Evolutionary conservation across 1,140 invertebrate species (phyloP).

Genomic region (Uloborus diversus): DNA sequence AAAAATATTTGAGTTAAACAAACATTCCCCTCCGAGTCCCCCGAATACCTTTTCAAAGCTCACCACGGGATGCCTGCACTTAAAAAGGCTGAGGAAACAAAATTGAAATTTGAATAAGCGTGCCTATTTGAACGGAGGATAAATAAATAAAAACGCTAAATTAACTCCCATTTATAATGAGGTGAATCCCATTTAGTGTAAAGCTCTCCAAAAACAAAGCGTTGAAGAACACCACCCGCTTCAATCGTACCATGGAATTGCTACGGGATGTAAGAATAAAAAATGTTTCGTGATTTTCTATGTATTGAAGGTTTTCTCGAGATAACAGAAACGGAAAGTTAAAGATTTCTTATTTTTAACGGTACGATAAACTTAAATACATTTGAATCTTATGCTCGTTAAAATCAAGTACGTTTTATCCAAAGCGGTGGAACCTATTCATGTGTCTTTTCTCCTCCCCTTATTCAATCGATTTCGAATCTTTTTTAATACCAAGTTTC

Average conservation of each 20-base stretch:
- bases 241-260: neutral
- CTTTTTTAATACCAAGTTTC: neutral
- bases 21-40: slow-evolving; percentile 3
- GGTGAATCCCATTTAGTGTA: slow-evolving; percentile 34
- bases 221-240: neutral
- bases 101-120: slow-evolving; percentile 35
- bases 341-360: slow-evolving; percentile 56
- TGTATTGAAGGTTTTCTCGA: slow-evolving; percentile 28
- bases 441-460: slow-evolving; percentile 1
- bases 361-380: slow-evolving; percentile 52
- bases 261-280: neutral
- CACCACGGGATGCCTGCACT: neutral
- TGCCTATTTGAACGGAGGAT: slow-evolving; percentile 30
- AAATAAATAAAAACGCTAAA: slow-evolving; percentile 52
- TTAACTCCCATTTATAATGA: slow-evolving; percentile 52
- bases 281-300: slow-evolving; percentile 34
- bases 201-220: slow-evolving; percentile 44
- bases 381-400: slow-evolving; percentile 50
- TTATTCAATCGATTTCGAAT: neutral
- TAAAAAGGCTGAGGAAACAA: slow-evolving; percentile 11
- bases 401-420: slow-evolving; percentile 54
- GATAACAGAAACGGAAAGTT: slow-evolving; percentile 42
- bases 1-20: slow-evolving; percentile 38
- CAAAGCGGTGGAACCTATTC: slow-evolving; percentile 28
- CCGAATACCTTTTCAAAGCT: neutral